Evolutionary conservation across 2,113 vertebrate species (phyloP).

Genomic region (Campylomormyrus tamandua): DNA sequence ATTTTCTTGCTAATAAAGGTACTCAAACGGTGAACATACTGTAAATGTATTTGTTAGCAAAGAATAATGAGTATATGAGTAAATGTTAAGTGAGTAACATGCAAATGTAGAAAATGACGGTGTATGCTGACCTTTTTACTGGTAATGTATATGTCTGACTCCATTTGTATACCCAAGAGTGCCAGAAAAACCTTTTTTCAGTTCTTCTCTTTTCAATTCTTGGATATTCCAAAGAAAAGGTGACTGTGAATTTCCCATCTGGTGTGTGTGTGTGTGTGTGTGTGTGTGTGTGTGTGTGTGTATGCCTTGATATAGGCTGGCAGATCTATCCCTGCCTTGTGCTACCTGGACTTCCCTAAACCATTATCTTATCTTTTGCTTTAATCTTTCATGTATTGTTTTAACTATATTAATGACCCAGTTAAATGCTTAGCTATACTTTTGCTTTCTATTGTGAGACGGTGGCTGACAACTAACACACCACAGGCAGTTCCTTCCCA

Average conservation of each 20-base stretch:
- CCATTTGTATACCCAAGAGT: background rate
- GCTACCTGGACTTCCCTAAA: background rate
- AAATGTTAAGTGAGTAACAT: too few species aligned
- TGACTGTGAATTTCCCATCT: background rate
- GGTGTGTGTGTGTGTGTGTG: background rate
- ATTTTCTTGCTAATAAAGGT: too few species aligned
- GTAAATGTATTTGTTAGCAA: too few species aligned
- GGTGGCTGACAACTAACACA: background rate
- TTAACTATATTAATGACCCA: background rate
- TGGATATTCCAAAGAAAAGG: background rate
- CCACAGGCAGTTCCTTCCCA: background rate
- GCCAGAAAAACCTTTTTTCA: background rate
- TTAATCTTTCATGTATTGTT: background rate
- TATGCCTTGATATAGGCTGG: background rate
- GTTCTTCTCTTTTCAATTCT: background rate
- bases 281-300: background rate
- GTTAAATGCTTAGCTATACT: background rate
- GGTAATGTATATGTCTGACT: background rate
- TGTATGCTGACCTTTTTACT: too few species aligned
- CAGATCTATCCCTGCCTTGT: background rate
- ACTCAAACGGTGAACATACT: too few species aligned
- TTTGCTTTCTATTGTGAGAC: background rate
- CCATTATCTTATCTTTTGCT: background rate
- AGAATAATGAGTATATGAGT: too few species aligned
- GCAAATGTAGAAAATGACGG: too few species aligned